These are phyloP conservation scores for Podarcis cretensis DNA, from an alignment of 2,113 vertebrate genomes.

Conservation along the genomic window DNA sequence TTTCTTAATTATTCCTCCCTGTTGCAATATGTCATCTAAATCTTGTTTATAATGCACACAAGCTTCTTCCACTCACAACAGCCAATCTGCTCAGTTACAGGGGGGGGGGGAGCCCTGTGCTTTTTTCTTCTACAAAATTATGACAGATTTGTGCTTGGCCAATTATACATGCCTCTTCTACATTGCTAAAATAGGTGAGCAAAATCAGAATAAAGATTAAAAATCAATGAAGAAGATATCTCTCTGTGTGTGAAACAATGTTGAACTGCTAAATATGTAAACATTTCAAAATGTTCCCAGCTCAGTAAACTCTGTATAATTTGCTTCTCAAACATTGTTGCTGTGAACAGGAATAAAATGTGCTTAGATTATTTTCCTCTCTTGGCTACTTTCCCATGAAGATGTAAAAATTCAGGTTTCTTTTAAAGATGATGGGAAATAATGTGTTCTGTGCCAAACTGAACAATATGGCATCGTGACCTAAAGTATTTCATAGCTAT, in stretches of 20 bases:
- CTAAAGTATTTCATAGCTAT: conserved; percentile 35
- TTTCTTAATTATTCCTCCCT: not conserved
- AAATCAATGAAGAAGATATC: not conserved
- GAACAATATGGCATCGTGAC: conserved; percentile 31
- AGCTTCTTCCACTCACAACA: not conserved
- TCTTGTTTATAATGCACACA: too few species aligned
- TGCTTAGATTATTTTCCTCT: conserved; percentile 39
- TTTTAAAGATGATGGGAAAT: conserved; percentile 40
- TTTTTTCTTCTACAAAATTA: not conserved
- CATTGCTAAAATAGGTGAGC: not conserved
- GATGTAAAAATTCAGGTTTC: conserved; percentile 23
- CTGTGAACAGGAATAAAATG: conserved; percentile 38
- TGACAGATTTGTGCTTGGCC: not conserved
- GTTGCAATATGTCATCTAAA: not conserved
- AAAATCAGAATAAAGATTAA: not conserved
- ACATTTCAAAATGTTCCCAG: not conserved
- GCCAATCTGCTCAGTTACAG: not conserved
- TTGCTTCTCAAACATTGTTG: conserved; percentile 39
- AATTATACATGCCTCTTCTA: not conserved
- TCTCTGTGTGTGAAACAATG: not conserved
- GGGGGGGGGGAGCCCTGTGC: too few species aligned
- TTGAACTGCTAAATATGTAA: not conserved
- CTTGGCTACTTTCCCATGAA: conserved; percentile 35
- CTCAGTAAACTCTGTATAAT: not conserved
- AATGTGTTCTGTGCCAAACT: not conserved